A percentile compares a stretch with the other conserved stretches of the same genome.
These are phyloP conservation scores for Eupleurogrammus muticus DNA, from an alignment of 2,797 vertebrate species.

Conservation along the genomic window DNA sequence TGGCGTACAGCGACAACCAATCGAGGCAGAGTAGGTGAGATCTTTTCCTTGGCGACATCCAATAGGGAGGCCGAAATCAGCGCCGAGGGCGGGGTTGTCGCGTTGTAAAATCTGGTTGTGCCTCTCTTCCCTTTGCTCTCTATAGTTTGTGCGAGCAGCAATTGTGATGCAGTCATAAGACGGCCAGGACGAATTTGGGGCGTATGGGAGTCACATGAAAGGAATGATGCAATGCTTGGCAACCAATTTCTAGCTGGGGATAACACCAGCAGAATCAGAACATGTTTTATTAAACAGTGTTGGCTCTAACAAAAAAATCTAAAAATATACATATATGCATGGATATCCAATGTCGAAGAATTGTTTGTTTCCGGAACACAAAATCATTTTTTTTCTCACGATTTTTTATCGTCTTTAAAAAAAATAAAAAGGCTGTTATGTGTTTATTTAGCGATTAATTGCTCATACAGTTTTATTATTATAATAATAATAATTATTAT, in stretches of 20 bases:
- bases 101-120: constrained; percentile 51
- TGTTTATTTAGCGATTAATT: constrained; percentile 20
- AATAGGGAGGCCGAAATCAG: constrained; percentile 50
- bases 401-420: constrained; percentile 10
- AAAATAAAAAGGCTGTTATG: not conserved
- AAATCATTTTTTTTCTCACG: constrained; percentile 48
- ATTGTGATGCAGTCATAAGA: constrained; percentile 90
- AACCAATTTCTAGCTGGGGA: constrained; percentile 90
- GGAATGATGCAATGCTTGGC: constrained; percentile 92
- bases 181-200: constrained; percentile 91
- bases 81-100: constrained; percentile 49
- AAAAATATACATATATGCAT: constrained; percentile 87
- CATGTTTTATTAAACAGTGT: constrained; percentile 91
- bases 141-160: constrained; percentile 85
- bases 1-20: constrained; percentile 42
- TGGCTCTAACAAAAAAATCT: constrained; percentile 85
- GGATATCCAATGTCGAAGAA: constrained; percentile 84
- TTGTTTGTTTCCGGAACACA: constrained; percentile 74
- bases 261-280: constrained; percentile 89
- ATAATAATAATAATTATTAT: constrained; percentile 15
- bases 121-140: constrained; percentile 22
- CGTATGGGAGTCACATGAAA: constrained; percentile 92
- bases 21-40: constrained; percentile 39
- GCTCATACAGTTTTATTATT: constrained; percentile 11
- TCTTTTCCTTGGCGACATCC: constrained; percentile 88